phyloP scores from a whole-genome alignment of 2,113 vertebrate genomes.

The Onychorhynchus coronatus region DNA sequence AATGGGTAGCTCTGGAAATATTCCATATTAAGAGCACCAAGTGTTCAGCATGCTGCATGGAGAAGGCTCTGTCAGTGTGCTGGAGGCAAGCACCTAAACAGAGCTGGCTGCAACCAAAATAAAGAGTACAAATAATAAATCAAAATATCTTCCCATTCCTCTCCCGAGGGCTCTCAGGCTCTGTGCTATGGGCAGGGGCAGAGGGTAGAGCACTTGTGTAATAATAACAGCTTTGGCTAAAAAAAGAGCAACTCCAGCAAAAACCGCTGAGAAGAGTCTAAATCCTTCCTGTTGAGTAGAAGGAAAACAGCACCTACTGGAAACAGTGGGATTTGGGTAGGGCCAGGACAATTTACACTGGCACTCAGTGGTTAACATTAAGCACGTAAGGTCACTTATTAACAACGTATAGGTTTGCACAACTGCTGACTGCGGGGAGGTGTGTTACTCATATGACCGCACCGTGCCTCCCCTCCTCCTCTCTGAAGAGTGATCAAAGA shows the following conservation, averaged over 20 bases:
- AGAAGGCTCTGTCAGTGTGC: not conserved
- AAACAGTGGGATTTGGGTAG: not conserved
- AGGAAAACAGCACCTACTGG: conserved; percentile 25
- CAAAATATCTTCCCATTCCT: not conserved
- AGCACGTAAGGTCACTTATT: conserved; percentile 15
- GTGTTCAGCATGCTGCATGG: not conserved
- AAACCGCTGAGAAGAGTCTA: conserved; percentile 6
- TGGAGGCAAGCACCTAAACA: not conserved
- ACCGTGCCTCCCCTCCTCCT: conserved; percentile 59
- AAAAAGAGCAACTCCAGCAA: conserved; percentile 27
- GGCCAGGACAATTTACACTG: not conserved
- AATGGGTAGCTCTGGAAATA: not conserved
- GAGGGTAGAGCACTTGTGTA: not conserved
- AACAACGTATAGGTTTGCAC: not conserved
- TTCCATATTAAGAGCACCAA: not conserved
- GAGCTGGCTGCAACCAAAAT: not conserved
- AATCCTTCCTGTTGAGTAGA: not conserved
- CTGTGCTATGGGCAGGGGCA: not conserved
- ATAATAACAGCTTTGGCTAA: not conserved
- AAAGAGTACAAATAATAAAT: not conserved
- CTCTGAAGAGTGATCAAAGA: conserved; percentile 68
- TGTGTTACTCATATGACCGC: conserved; percentile 41
- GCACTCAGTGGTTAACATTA: not conserved
- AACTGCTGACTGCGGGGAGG: conserved; percentile 56
- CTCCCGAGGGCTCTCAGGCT: not conserved